A percentile compares a stretch with the other conserved stretches of the same genome.
phyloP scores from a whole-genome alignment of 2,113 vertebrate species.

The Dipodomys spectabilis region DNA sequence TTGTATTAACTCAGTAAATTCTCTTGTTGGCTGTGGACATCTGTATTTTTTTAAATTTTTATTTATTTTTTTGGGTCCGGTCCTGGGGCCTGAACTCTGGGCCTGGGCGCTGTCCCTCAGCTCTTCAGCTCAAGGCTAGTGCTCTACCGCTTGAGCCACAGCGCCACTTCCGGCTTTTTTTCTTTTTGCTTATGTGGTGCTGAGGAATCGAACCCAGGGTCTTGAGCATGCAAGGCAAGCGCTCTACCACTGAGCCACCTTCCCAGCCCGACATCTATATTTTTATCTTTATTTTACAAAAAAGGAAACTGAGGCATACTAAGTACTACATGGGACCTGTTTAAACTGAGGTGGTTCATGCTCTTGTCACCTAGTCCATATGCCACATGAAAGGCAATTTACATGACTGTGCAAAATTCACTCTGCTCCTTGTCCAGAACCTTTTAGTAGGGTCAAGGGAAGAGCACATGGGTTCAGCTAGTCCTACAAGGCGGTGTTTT shows the following conservation, averaged over 20 bases:
- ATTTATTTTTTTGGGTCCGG: neutral
- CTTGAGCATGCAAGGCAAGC: no score
- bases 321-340: neutral
- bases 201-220: no score
- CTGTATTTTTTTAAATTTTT: neutral
- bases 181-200: no score
- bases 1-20: neutral
- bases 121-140: no score
- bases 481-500: neutral
- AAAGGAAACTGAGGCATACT: neutral
- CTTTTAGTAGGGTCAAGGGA: neutral
- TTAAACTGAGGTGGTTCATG: neutral
- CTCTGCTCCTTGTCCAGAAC: neutral
- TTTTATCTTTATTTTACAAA: slow-evolving; percentile 28
- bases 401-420: neutral
- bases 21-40: neutral
- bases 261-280: neutral
- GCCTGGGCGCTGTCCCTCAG: no score
- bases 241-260: no score
- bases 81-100: no score
- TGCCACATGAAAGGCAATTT: neutral
- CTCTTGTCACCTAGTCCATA: neutral
- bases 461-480: neutral
- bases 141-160: no score
- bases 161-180: no score